Evolutionary conservation across 2,888 invertebrate genomes (phyloP), one percentile per base, ranked within the genome.

Genomic region (Chloroclysta siterata): DNA sequence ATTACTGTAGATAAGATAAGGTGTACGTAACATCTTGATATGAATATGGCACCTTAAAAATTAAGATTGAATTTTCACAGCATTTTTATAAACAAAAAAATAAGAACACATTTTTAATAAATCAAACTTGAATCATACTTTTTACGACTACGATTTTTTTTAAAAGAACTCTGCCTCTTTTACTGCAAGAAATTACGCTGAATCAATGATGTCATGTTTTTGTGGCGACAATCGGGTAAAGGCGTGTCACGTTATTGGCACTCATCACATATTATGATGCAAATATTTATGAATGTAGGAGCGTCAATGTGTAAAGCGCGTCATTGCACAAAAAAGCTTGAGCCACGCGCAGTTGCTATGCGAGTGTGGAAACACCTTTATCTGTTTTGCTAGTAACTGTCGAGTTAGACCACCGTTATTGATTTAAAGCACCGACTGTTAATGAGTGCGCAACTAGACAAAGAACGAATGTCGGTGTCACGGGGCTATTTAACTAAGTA

Each of bases 391-490:
- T 22, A 3, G 22, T 22, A 22, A 22, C 22, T 22, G 22, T 22
- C 3, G 22, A 22, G 22, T 22, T 22, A 22, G 22, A 22, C 22
- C 44, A 44, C 15, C 44, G 8, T 44, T 8, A 44, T 15, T 8
- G 33, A 33, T 33, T 33, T 33, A 8, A 33, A 33, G 33, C 33
- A 33, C 52, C 13, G 28, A 46, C 61, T 39, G 50, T 28, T 68
- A 57, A 63, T 54, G 55, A 66, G 57, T 60, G 56, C 52, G 66
- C 61, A 67, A 72, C 55, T 53, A 71, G 70, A 76, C 72, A 70
- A 72, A 68, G 71, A 68, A 70, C 51, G 63, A 72, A 71, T 68
- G 65, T 11, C 44, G 61, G 61, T 65, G 72, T 62, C 63, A 58
- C 39, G 58, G 69, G 66, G 66, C 53, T 69, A 67, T 69, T 64